phyloP scores from a whole-genome alignment of 92 coral and sea anemone species.

The Umimayanthus kanabou region DNA sequence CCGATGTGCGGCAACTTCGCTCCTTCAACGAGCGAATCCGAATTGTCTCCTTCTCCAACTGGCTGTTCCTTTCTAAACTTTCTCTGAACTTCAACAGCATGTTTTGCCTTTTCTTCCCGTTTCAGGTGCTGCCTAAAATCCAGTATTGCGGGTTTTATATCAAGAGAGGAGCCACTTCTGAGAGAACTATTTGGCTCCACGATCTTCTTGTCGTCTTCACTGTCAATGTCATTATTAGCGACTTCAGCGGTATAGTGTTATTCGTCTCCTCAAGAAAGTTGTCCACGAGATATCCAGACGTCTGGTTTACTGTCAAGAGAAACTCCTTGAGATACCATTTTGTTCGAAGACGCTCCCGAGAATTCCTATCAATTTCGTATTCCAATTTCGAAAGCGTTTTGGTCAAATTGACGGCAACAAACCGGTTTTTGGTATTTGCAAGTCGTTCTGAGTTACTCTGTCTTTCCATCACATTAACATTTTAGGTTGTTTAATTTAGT shows the following conservation, averaged over 20 bases:
- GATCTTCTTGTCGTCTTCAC: neutral
- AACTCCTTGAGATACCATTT: neutral
- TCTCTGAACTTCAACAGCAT: neutral
- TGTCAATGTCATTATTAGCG: neutral
- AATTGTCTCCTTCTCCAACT: neutral
- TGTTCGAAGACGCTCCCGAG: neutral
- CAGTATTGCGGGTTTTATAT: neutral
- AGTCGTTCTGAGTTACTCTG: slow-evolving; percentile 2
- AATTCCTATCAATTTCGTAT: neutral
- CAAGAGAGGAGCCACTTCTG: neutral
- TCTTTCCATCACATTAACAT: neutral
- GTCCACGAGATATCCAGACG: slow-evolving; percentile 16
- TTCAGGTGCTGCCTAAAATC: neutral
- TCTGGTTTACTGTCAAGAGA: neutral
- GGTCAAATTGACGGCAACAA: neutral
- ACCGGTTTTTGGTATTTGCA: slow-evolving; percentile 19
- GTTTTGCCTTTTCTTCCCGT: neutral
- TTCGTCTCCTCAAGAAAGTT: neutral
- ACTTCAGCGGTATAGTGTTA: neutral
- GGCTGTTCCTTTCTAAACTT: neutral
- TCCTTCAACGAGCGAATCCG: neutral
- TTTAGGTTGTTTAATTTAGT: neutral
- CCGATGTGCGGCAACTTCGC: neutral
- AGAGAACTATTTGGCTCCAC: neutral
- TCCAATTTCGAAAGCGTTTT: slow-evolving; percentile 22